Percentiles rank a stretch among this genome's conserved stretches.
These are phyloP conservation scores for Chloroceryle inda DNA, from an alignment of 2,797 vertebrate species.

Conservation along the genomic window DNA sequence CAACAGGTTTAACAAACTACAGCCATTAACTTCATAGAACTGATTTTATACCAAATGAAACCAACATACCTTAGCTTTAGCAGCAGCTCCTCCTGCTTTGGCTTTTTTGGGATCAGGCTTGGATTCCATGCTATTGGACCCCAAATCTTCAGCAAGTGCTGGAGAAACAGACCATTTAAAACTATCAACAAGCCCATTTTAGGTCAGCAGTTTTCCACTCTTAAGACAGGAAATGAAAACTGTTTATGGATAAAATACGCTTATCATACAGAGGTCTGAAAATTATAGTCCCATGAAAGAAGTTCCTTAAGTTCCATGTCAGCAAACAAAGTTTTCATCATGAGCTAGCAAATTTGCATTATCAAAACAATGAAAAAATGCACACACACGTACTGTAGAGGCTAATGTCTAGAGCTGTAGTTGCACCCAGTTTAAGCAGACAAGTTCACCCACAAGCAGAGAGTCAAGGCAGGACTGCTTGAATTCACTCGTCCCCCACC, in stretches of 20 bases:
- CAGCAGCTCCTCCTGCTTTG: slow-evolving; percentile 83
- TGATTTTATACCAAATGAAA: neutral
- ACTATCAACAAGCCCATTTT: neutral
- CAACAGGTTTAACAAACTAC: neutral
- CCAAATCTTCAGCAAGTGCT: slow-evolving; percentile 85
- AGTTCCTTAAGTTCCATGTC: neutral
- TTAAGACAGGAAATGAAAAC: neutral
- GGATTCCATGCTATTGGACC: slow-evolving; percentile 76
- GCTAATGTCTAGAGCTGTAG: neutral
- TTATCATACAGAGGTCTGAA: neutral
- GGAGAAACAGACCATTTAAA: neutral
- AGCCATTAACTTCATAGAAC: neutral
- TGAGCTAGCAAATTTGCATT: neutral
- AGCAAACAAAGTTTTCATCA: neutral
- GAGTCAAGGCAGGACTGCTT: neutral
- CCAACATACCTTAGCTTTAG: slow-evolving; percentile 89
- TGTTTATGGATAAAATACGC: neutral
- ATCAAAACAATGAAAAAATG: neutral
- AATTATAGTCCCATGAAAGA: neutral
- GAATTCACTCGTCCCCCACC: neutral
- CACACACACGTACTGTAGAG: neutral
- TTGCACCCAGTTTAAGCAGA: neutral
- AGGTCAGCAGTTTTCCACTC: neutral
- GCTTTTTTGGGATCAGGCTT: slow-evolving; percentile 91
- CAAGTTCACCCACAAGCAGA: neutral